A percentile compares a stretch with the other conserved stretches of the same genome.
Conservation (phyloP, 2,888 invertebrate species). For the Diplolepis rosae region DNA sequence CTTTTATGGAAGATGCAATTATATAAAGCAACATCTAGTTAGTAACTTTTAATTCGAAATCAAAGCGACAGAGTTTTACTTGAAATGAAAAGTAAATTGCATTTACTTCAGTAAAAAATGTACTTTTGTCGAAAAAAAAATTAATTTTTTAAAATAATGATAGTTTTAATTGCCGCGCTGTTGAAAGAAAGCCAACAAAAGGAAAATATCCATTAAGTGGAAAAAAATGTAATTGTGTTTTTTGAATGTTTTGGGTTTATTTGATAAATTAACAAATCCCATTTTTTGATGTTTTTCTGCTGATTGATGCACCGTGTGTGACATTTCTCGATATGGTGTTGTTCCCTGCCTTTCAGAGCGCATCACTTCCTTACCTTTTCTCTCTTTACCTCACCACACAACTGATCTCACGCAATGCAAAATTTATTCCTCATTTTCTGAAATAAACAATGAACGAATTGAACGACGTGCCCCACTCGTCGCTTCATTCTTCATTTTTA, state of each 20-base stretch:
- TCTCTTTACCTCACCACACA: conserved; percentile 37
- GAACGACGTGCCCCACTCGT: conserved; percentile 22
- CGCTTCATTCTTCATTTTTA: too few relatives aligned
- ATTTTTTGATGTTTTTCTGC: not conserved
- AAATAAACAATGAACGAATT: not conserved
- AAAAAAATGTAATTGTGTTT: too few relatives aligned
- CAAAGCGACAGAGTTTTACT: not conserved
- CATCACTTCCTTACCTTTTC: conserved; percentile 37
- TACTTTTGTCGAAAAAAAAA: too few relatives aligned
- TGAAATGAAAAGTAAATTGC: not conserved
- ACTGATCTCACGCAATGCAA: conserved; percentile 37
- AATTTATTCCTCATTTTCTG: conserved; percentile 25
- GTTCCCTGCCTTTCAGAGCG: conserved; percentile 18
- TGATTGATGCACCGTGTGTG: conserved; percentile 33
- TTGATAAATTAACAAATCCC: conserved; percentile 12
- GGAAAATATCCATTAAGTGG: too few relatives aligned
- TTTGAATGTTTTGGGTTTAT: not conserved
- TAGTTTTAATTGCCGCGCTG: too few relatives aligned
- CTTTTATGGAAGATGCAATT: not conserved
- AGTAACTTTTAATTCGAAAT: conserved; percentile 21
- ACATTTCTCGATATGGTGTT: conserved; percentile 24
- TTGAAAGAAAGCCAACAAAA: too few relatives aligned
- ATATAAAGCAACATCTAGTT: conserved; percentile 7
- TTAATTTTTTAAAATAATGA: too few relatives aligned
- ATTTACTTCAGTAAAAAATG: too few relatives aligned